Conservation (phyloP, 2,797 vertebrate species). For the Rhabdomys pumilio region DNA sequence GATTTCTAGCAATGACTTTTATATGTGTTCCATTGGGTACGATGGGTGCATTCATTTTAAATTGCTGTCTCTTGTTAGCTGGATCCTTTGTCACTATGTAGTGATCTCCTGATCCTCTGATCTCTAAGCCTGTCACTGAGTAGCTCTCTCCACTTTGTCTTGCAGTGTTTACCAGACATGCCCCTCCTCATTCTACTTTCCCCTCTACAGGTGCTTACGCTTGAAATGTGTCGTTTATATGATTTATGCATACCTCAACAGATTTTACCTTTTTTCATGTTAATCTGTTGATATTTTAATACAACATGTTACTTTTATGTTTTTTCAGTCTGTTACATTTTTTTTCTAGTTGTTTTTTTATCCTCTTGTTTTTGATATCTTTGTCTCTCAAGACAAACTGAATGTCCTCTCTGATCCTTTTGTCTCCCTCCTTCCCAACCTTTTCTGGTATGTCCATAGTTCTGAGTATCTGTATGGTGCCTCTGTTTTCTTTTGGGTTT, state of each 20-base stretch:
- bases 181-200: neutral
- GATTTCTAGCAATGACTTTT: neutral
- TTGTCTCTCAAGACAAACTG: neutral
- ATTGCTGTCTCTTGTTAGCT: neutral
- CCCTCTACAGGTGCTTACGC: neutral
- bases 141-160: neutral
- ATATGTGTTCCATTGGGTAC: neutral
- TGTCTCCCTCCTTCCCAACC: neutral
- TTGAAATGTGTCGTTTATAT: neutral
- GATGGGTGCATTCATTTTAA: neutral
- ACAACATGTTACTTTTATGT: neutral
- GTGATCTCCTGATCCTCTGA: neutral
- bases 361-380: conserved; percentile 28
- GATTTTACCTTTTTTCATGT: neutral
- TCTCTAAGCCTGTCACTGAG: neutral
- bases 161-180: neutral
- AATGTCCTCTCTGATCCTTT: neutral
- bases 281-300: conserved; percentile 32
- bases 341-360: conserved; percentile 36
- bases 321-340: conserved; percentile 9
- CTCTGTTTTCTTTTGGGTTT: conserved; percentile 40
- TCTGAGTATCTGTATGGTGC: neutral
- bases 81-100: neutral
- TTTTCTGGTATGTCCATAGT: neutral
- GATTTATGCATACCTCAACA: neutral